Evolutionary conservation across 2,888 invertebrate species (phyloP), one percentile per base, ranked within the genome.

Genomic region (Diplazon laetatorius): DNA sequence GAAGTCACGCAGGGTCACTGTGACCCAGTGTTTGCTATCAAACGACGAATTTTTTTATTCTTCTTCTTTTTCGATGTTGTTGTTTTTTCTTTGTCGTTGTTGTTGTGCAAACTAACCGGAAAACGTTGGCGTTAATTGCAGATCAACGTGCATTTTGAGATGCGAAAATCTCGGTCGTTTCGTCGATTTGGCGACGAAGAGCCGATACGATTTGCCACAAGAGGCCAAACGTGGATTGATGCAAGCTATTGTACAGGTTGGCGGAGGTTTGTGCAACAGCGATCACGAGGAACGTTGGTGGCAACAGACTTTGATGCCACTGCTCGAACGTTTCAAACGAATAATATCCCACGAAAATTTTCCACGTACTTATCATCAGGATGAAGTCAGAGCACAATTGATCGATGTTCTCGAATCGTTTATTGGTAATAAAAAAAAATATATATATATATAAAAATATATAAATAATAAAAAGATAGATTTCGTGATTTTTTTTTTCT

Each of bases 341-440:
- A 88, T 94, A 25, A 87, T 93, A 16, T 91, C 91, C 12, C 91
- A 92, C 72, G 92, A 92, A 62, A 92, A 93, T 82, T 94, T 95
- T 82, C 88, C 90, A 30, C 91, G 92, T 69, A 90, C 91, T 12
- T 93, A 91, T 82, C 93, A 95, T 80, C 92, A 95, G 70, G 94
- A 95, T 79, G 92, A 92, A 65, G 92, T 94, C 80, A 94, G 95
- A 87, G 91, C 93, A 3, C 94, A 95, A 91, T 92, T 97, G 1
- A 93, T 95, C 0, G 95, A 95, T 87, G 93, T 96, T 39, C 91
- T 97, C 0, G 97, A 97, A 88, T 95, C 95, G 74, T 94, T 95
- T 78, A 94, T 95, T 63, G 93, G 93, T 92, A 84, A 85, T 83
- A 42, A 46, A 55, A n/a, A n/a, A n/a, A n/a, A n/a, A n/a, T n/a